Base-by-base conservation (phyloP, 2,113 vertebrate species). In the Cranoglanis bouderius region DNA sequence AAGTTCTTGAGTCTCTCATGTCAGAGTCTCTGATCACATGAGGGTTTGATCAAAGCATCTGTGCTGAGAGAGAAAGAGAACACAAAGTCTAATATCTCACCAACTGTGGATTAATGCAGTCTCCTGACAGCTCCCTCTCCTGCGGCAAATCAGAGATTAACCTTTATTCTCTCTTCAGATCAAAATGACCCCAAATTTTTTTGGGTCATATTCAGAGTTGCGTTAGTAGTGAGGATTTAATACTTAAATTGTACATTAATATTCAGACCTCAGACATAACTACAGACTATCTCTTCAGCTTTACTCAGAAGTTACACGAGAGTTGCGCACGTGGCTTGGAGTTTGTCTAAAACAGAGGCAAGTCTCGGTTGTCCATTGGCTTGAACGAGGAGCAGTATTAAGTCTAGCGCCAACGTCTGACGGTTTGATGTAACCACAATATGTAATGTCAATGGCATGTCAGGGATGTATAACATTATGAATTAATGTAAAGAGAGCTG, bases 1-100 rank as follows among this genome's bases (percentile, higher is more conserved):
- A 94, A 94, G 91, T 94, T 94, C 91, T 92, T 29, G 72, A 89
- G 90, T 94, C 93, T 93, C 92, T 95, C 93, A 93, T 93, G 94
- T 95, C 94, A 94, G 94, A 93, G 92, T 92, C 92, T 92, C 94
- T 95, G 92, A 95, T 95, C 93, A 94, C 92, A 93, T 93, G 93
- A 95, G 91, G 89, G 90, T 90, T 93, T 95, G 93, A 95, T 96
- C 95, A 96, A 95, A 96, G 95, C 92, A 92, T 90, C 90, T 92
- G 87, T 87, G 57, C 55, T 43, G 29, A 85, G 40, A 95, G 91
- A 87, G 21, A 88, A 1, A 49, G 16, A 43, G 91, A 93, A 92
- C 91, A 89, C 90, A 90, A 89, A 93, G 88, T 81, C 92, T 92
- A 55, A 38, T 67, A 67, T 53, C 86, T 67, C 77, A 53, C 91